phyloP scores from a whole-genome alignment of 2,797 vertebrate species.

The Phoxinus dragarum region DNA sequence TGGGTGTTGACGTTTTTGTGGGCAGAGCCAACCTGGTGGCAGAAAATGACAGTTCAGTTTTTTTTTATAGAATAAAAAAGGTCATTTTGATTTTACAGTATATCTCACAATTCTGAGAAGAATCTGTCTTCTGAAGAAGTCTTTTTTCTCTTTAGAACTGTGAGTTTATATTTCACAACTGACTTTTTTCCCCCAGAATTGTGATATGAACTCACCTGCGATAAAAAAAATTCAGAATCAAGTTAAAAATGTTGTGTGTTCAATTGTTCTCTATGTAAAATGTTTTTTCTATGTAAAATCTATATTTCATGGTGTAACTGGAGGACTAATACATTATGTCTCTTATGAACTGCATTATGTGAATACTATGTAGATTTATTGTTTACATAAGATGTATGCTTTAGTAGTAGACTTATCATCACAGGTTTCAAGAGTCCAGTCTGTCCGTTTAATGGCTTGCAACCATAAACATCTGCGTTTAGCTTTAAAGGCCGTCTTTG shows the following conservation, averaged over 20 bases:
- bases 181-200: neutral
- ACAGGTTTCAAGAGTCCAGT: neutral
- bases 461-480: neutral
- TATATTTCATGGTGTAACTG: neutral
- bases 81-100: neutral
- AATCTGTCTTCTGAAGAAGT: neutral
- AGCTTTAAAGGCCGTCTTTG: neutral
- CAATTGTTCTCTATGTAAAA: too few relatives aligned
- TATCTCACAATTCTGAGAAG: neutral
- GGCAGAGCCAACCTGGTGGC: too few relatives aligned
- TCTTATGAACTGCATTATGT: neutral
- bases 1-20: too few relatives aligned
- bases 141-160: too few relatives aligned
- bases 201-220: neutral
- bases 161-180: neutral
- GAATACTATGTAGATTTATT: neutral
- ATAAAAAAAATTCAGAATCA: neutral
- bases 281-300: too few relatives aligned
- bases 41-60: too few relatives aligned
- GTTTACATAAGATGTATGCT: neutral
- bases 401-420: neutral
- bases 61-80: neutral
- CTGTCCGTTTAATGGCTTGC: neutral
- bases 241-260: neutral
- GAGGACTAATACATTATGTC: neutral